A percentile compares a stretch with the other conserved stretches of the same genome.
Evolutionary conservation across 2,888 invertebrate species (phyloP).

Genomic region (Thecophora atra): DNA sequence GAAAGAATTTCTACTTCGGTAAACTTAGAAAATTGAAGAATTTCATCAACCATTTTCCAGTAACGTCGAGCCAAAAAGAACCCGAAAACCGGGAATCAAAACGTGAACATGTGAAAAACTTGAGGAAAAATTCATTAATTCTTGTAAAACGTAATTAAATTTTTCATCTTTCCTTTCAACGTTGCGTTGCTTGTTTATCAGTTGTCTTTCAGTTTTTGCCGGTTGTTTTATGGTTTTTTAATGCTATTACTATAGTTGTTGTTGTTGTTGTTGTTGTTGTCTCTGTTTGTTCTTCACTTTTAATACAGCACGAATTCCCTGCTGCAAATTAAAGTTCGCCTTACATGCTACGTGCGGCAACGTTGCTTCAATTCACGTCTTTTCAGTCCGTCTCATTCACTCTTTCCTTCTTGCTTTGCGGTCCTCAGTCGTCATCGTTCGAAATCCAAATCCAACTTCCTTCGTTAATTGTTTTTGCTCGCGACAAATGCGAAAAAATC

Average conservation of each 20-base stretch:
- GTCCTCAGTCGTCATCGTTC: background rate
- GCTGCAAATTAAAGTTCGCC: background rate
- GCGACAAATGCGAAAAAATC: slow-evolving; percentile 15
- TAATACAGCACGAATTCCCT: too few relatives aligned
- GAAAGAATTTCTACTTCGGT: too few relatives aligned
- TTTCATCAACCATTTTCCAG: background rate
- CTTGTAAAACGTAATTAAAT: slow-evolving; percentile 31
- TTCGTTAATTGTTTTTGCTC: slow-evolving; percentile 33
- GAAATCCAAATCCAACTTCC: slow-evolving; percentile 19
- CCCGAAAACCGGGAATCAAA: slow-evolving; percentile 49
- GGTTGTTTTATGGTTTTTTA: too few relatives aligned
- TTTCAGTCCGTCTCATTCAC: background rate
- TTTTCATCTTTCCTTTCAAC: slow-evolving; percentile 24
- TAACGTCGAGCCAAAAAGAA: slow-evolving; percentile 10
- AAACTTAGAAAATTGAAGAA: too few relatives aligned
- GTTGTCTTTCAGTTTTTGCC: background rate
- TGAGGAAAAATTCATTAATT: slow-evolving; percentile 41
- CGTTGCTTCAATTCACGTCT: background rate
- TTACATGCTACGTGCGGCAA: background rate
- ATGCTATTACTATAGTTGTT: too few relatives aligned
- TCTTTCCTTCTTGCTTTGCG: background rate
- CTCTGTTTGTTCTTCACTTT: background rate
- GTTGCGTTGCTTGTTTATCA: too few relatives aligned
- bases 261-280: background rate
- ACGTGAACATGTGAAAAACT: background rate